Base-by-base conservation (phyloP, 1,140 invertebrate genomes). In the Ceratosolen solmsi region DNA sequence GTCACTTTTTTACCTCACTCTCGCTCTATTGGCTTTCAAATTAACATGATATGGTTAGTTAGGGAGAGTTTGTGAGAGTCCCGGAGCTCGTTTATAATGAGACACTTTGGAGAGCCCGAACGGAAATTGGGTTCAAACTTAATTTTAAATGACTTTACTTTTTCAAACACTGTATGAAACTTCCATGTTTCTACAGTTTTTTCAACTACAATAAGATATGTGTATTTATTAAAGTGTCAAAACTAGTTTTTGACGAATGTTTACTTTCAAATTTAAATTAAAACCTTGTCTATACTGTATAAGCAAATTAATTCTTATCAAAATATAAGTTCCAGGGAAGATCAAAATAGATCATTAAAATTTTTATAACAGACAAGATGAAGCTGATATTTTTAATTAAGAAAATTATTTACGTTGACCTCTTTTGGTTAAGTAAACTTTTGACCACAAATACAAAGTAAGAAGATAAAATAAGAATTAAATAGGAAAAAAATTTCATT, bases 41-140 rank as follows among this genome's bases (percentile, higher is more conserved):
- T 80, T 73, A 80, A 80, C 79, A 51, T 38, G 79, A 80, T 74
- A 80, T 54, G 73, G 71, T 80, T 80, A 74, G 71, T 80, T 80
- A 74, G 41, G n/a, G 51, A 72, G 70, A 79, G 51, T 79, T 38
- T 63, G 70, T 27, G 54, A 72, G 63, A n/a, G 17, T 51, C 38
- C 54, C 68, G 49, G 36, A 79, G 38, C 68, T 72, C 78, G 68
- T 72, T 68, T 60, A 79, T 79, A 79, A 79, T 49, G 78, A 79
- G 78, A 60, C 51, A 79, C 78, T 72, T 60, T 56, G 49, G 11
- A 30, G 49, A 60, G 41, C 54, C 27, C 17, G 36, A 72, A 27
- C 33, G 68, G 30, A 30, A 46, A 77, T 77, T 56, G 33, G 30
- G 30, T 41, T 75, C 60, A 20, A 68, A 22, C 46, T 78, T 78